Percentiles rank a stretch among this genome's conserved stretches.
phyloP scores from a whole-genome alignment of 2,113 vertebrate genomes.

The Callipepla californica region DNA sequence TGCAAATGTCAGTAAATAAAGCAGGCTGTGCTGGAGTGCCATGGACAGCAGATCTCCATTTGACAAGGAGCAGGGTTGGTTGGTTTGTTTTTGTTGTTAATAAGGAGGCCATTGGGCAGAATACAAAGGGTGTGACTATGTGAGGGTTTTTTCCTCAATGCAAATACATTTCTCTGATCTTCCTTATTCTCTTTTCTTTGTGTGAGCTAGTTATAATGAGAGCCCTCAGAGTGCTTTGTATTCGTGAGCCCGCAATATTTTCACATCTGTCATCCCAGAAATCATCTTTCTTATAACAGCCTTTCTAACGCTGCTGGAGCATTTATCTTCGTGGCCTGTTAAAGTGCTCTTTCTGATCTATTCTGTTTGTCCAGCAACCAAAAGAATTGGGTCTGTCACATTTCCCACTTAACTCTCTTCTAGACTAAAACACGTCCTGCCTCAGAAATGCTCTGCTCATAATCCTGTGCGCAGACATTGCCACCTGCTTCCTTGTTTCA shows the following conservation, averaged over 20 bases:
- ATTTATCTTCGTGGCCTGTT: background rate
- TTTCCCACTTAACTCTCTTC: background rate
- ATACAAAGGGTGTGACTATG: background rate
- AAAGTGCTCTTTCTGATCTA: background rate
- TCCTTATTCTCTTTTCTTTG: background rate
- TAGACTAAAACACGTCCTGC: conserved; percentile 1
- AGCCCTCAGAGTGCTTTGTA: background rate
- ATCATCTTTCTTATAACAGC: conserved; percentile 1
- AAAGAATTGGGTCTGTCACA: background rate
- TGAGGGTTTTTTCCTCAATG: background rate
- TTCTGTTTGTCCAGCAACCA: conserved; percentile 11
- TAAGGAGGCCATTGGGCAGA: background rate
- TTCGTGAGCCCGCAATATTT: background rate
- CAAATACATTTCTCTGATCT: conserved; percentile 18
- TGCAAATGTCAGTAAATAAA: background rate
- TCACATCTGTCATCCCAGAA: background rate
- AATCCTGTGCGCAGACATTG: conserved; percentile 12
- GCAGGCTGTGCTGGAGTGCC: background rate
- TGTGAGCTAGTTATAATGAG: conserved; percentile 4
- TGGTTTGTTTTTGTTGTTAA: background rate
- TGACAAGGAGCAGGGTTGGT: background rate
- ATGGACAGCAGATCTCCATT: background rate
- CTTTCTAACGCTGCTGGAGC: background rate
- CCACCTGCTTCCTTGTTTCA: conserved; percentile 61
- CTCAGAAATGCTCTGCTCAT: background rate